Base-by-base conservation (phyloP, 2,888 invertebrate species). In the Apotomis turbidana region DNA sequence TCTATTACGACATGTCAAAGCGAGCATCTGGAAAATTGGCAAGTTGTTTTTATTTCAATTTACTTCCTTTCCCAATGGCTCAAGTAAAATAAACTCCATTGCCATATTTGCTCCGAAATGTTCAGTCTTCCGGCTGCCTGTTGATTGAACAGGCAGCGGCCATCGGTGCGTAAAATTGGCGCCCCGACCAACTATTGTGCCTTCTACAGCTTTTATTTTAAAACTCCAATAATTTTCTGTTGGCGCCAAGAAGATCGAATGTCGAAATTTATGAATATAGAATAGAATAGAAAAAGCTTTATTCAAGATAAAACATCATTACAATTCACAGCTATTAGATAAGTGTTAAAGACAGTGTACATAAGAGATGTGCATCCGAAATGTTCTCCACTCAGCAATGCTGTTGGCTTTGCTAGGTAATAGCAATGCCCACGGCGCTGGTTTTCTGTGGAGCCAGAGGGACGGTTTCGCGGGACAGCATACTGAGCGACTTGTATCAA, bases 181-280 rank as follows among this genome's bases (percentile, higher is more conserved):
- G 59, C 52, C 64, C 49, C 46, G 15, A 6, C 54, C 44, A 55
- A 71, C 66, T 64, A 70, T 70, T 66, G 70, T 66, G 59, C 44
- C 54, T 46, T 49, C 46, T 36, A 38, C 62, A 38, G 61, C 46
- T 44, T 38, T 64, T 70, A 64, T 70, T 71, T 27, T 57, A 46
- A 55, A 66, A 46, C 57, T 57, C 27, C 55, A 66, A 49, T 15
- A 27, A 49, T 12, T 55, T 57, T 6, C 55, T 36, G 55, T 59
- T 59, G 9, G 41, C 8, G 13, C 46, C 5, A 41, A 55, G 41
- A 49, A 49, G 9, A 49, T 49, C 2, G 49, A 9, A 49, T 10
- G 5, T 49, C 8, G 2, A 15, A 15, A 15, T 15, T 15, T 15
- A 15, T 15, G 15, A 15, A 15, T 15, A 15, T 15, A 15, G n/a